Base-by-base conservation (phyloP, 2,113 vertebrate genomes). In the Tamias sibiricus region DNA sequence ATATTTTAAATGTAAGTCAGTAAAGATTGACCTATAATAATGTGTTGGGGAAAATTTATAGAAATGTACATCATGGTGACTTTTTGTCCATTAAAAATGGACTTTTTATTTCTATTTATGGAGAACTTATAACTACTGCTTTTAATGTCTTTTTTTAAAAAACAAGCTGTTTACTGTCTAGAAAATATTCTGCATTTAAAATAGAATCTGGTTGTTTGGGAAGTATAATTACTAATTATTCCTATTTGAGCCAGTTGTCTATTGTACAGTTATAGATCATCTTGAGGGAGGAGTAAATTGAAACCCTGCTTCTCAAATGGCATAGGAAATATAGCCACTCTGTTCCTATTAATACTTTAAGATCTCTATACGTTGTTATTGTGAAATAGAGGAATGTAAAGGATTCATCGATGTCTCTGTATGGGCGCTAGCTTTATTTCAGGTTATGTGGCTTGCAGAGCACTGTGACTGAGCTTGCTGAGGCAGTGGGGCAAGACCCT, bases 1-100 rank as follows among this genome's bases (percentile, higher is more conserved):
- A 96, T 98, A 98, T 97, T 98, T 99, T 98, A 98, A 94, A 98
- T 97, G 96, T 97, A 98, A 98, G 90, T 62, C 40, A 97, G 88
- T 98, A 96, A 97, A 97, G 96, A 97, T 97, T 96, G 66, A 86
- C 92, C 90, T 98, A 87, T 94, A 96, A 89, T 96, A 96, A 95
- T 97, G 64, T 95, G 64, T 85, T 98, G 91, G 96, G 96, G 72
- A 82, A 93, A 97, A 95, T 97, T 87, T 91, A 98, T 97, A 97
- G 83, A 96, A 96, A 94, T 97, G 91, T 97, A 93, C 79, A 98
- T 91, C 57, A n/a, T 90, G 97, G 95, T 97, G 94, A 96, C 84
- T 92, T 97, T 97, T 94, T 95, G 96, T 96, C 90, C 88, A 97
- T 97, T 13, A 79, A 94, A 95, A 98, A 97, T 96, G 71, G 71